These are phyloP conservation scores for Rhagonycha fulva DNA, from an alignment of 2,888 invertebrate species.

Conservation along the genomic window DNA sequence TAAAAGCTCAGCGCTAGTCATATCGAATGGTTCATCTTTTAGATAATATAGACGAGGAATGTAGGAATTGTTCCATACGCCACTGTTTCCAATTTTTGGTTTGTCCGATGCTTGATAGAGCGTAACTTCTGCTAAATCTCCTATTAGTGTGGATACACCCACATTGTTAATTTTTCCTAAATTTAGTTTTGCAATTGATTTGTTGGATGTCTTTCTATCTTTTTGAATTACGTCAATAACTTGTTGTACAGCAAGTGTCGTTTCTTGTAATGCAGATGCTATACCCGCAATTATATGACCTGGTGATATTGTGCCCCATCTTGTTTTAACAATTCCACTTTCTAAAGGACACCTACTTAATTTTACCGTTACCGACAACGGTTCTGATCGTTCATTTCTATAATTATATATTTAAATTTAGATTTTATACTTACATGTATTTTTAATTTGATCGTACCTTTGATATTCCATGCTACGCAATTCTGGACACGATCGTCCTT, in stretches of 20 bases:
- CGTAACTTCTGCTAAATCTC: slow-evolving; percentile 70
- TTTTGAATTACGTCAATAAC: slow-evolving; percentile 51
- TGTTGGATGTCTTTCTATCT: slow-evolving; percentile 32
- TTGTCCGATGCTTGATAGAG: slow-evolving; percentile 64
- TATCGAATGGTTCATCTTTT: slow-evolving; percentile 61
- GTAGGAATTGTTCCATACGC: slow-evolving; percentile 69
- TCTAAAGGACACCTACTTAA: slow-evolving; percentile 63
- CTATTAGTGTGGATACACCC: slow-evolving; percentile 65
- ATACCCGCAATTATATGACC: slow-evolving; percentile 65
- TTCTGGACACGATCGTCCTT: slow-evolving; percentile 58
- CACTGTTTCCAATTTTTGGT: slow-evolving; percentile 58
- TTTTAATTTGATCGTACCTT: slow-evolving; percentile 23
- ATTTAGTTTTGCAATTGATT: slow-evolving; percentile 15
- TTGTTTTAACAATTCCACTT: slow-evolving; percentile 66
- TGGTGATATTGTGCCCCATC: slow-evolving; percentile 64
- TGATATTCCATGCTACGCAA: slow-evolving; percentile 37
- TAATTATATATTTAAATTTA: slow-evolving; percentile 9
- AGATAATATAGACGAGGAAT: slow-evolving; percentile 64
- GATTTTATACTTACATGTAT: background rate
- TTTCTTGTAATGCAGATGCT: slow-evolving; percentile 64
- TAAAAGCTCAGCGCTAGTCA: slow-evolving; percentile 70
- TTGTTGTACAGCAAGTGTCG: slow-evolving; percentile 59
- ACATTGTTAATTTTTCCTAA: slow-evolving; percentile 39
- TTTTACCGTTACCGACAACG: background rate
- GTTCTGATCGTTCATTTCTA: background rate